Conservation (phyloP, 2,888 invertebrate genomes). For the Chouioia cunea region DNA sequence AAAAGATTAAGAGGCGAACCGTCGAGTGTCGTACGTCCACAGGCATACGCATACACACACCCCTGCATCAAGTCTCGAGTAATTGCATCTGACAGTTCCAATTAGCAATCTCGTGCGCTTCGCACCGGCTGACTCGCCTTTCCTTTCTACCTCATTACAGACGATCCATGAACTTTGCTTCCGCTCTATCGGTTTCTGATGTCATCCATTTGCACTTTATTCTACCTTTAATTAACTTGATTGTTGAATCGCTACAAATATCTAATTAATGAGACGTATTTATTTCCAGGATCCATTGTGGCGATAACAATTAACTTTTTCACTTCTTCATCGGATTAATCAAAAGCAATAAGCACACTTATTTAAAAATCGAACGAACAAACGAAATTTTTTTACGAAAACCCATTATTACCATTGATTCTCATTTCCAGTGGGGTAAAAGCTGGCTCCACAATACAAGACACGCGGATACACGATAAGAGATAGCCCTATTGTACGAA, state of each 20-base stretch:
- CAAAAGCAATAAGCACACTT: no score
- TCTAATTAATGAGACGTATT: no score
- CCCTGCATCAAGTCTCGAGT: slow-evolving; percentile 27
- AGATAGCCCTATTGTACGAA: slow-evolving; percentile 10
- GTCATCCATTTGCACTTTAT: no score
- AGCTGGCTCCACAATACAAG: neutral
- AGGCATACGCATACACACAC: neutral
- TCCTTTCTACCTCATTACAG: neutral
- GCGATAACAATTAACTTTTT: no score
- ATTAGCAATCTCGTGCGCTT: slow-evolving; percentile 21
- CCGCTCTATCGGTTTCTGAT: no score
- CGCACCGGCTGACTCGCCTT: neutral
- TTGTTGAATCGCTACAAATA: no score
- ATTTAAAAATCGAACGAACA: no score
- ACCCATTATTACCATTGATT: neutral
- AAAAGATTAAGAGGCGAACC: slow-evolving; percentile 29
- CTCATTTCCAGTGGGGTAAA: neutral
- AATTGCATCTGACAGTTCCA: slow-evolving; percentile 42
- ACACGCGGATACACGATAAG: slow-evolving; percentile 14
- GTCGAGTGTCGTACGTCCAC: neutral
- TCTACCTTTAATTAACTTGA: no score
- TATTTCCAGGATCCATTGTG: no score
- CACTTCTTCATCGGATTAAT: no score
- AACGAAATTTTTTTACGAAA: no score
- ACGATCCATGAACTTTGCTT: no score